A percentile compares a stretch with the other conserved stretches of the same genome.
Evolutionary conservation across 2,797 vertebrate species (phyloP).

Genomic region (Thripadectes ignobilis): DNA sequence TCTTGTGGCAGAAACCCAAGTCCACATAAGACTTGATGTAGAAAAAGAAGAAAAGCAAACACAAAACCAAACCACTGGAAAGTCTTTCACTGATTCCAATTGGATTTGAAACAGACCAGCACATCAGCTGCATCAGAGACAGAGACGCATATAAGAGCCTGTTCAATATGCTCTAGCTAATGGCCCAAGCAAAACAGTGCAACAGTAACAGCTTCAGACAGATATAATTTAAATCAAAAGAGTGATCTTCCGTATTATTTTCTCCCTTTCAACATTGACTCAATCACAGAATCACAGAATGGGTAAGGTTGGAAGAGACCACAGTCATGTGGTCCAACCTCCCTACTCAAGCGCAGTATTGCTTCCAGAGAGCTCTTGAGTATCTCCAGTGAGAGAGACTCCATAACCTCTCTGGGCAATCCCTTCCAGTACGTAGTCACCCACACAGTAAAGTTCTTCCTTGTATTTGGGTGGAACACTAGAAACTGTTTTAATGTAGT

Average conservation of each 20-base stretch:
- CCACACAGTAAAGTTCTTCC: neutral
- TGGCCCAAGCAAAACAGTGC: neutral
- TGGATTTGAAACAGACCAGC: neutral
- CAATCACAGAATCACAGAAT: neutral
- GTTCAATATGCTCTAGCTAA: neutral
- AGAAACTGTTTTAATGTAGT: neutral
- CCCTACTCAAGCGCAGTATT: neutral
- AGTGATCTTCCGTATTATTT: neutral
- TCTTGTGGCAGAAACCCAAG: neutral
- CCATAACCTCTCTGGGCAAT: neutral
- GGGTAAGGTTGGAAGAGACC: rapidly evolving
- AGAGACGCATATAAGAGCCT: neutral
- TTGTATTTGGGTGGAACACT: neutral
- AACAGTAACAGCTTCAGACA: neutral
- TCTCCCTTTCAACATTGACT: neutral
- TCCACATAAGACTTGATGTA: neutral
- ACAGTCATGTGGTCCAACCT: neutral
- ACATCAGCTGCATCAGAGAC: neutral
- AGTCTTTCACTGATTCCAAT: neutral
- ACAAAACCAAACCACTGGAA: neutral
- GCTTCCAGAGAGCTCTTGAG: neutral
- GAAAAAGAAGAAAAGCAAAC: neutral
- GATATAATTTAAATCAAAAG: neutral
- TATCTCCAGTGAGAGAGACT: neutral
- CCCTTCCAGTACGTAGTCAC: neutral